Evolutionary conservation across 2,113 vertebrate species (phyloP).

Genomic region (Ginglymostoma cirratum): DNA sequence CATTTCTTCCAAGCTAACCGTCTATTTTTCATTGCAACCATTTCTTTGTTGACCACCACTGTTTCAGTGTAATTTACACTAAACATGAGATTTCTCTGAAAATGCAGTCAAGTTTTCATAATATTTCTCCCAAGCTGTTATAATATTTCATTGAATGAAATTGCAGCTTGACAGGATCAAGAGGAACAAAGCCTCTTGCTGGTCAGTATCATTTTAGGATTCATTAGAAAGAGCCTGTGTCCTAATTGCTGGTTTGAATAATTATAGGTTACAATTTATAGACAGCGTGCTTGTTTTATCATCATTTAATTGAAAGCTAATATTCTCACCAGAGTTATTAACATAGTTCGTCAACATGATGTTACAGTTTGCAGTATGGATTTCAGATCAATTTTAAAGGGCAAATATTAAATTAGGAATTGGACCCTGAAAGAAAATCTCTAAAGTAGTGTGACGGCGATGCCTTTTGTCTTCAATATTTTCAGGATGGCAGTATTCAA

Average conservation of each 20-base stretch:
- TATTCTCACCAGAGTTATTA: neutral
- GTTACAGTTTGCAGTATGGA: neutral
- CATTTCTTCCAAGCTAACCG: neutral
- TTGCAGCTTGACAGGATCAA: neutral
- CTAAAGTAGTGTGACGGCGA: neutral
- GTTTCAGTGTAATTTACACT: neutral
- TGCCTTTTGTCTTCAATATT: neutral
- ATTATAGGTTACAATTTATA: neutral
- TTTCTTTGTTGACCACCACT: neutral
- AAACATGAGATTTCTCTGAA: neutral
- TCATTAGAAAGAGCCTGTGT: neutral
- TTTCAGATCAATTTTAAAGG: neutral
- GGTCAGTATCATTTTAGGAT: neutral
- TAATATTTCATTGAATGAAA: neutral
- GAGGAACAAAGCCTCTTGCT: neutral
- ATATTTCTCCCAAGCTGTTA: neutral
- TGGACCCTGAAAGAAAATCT: neutral
- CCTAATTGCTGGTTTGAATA: neutral
- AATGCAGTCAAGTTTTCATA: neutral
- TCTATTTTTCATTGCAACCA: neutral
- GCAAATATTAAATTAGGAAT: conserved; percentile 18
- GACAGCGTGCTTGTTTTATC: neutral
- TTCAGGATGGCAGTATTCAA: neutral
- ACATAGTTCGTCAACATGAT: neutral
- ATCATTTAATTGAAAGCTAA: neutral